These are phyloP conservation scores for Holothuria scabra DNA, from an alignment of 53 echinoderm and acorn worm species.

Conservation along the genomic window DNA sequence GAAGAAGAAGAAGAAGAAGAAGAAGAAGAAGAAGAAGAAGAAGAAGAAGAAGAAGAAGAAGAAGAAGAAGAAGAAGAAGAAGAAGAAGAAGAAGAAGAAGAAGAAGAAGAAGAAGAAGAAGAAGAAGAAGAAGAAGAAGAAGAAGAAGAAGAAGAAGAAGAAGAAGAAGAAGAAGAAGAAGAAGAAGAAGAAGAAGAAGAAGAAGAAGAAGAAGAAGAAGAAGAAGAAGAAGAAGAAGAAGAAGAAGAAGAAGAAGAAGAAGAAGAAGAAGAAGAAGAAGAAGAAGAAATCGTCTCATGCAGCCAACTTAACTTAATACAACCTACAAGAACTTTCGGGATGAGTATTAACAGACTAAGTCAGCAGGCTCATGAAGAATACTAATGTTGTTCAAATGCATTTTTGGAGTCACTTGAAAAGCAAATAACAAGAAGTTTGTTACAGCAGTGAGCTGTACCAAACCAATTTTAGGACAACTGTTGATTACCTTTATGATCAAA, in stretches of 20 bases:
- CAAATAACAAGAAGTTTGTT: too few relatives aligned
- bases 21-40: conserved; percentile 17
- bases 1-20: conserved; percentile 1
- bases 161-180: background rate
- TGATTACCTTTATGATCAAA: too few relatives aligned
- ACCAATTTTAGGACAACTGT: too few relatives aligned
- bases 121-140: conserved; percentile 1
- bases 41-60: background rate
- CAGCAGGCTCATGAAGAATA: too few relatives aligned
- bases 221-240: background rate
- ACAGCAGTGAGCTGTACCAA: too few relatives aligned
- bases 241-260: background rate
- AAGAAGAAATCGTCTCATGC: too few relatives aligned
- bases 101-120: background rate
- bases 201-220: background rate
- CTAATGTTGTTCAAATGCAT: too few relatives aligned
- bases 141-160: conserved; percentile 1
- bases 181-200: background rate
- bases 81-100: background rate
- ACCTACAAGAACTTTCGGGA: too few relatives aligned
- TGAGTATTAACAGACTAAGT: too few relatives aligned
- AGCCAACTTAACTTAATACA: too few relatives aligned
- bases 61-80: background rate
- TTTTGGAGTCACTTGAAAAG: too few relatives aligned
- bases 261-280: background rate